Base-by-base conservation (phyloP, 1,140 invertebrate species). In the Temnothorax nylanderi region DNA sequence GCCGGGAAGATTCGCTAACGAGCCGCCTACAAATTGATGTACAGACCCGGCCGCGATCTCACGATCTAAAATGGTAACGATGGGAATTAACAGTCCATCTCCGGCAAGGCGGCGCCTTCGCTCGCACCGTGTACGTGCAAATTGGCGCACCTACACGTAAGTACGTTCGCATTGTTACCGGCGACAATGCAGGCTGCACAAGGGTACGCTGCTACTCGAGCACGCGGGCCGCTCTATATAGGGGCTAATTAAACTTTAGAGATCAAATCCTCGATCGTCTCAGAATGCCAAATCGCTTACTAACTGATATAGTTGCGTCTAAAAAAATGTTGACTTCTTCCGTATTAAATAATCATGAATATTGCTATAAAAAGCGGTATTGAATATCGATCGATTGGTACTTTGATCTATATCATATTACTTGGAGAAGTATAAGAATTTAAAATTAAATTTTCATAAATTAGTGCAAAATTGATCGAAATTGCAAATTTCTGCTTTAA, bases 1-100 rank as follows among this genome's bases (percentile, higher is more conserved):
- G 7, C 41, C 10, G 41, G 26, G 26, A 65, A 64, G 85, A 44
- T 76, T 87, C 88, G 69, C 87, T 89, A 89, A 81, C 85, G 49
- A 13, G 13, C 34, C 44, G 37, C 11, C 72, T 49, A 77, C 77
- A 89, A 88, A 90, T 89, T 74, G 44, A 87, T 88, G 75, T 67
- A 26, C 26, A 72, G 72, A 58, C 67, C 71, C 77, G 89, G 71
- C 87, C 91, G 44, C 86, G 81, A 92, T 92, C 92, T 92, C 92
- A 92, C 92, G 92, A 92, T 92, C 91, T 87, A 64, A 90, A 91
- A 92, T 90, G 87, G 86, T 91, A 92, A 92, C 87, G 85, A 90
- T 92, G 91, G 74, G 90, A 92, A 91, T 86, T 64, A 90, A 85
- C 75, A 87, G 67, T 62, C 86, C 67, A 89, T 89, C 77, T 76